phyloP scores from a whole-genome alignment of 1,140 invertebrate genomes.

The Penaeus indicus region DNA sequence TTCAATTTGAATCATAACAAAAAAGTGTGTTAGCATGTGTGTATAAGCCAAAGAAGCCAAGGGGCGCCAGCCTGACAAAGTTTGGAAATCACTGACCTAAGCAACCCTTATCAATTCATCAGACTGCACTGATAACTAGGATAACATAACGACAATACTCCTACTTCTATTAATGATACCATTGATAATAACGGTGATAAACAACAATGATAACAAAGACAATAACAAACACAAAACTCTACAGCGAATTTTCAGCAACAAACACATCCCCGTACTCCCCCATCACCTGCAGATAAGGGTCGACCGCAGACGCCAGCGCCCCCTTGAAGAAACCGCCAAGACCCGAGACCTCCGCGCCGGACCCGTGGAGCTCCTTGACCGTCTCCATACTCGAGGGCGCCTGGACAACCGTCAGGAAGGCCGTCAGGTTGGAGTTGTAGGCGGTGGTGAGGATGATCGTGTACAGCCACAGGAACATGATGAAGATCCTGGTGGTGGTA shows the following conservation, averaged over 20 bases:
- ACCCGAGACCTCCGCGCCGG: constrained; percentile 35
- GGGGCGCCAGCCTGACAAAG: no score
- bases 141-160: no score
- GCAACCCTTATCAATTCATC: no score
- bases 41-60: no score
- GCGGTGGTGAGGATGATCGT: constrained; percentile 60
- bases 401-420: constrained; percentile 57
- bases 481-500: constrained; percentile 31
- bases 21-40: no score
- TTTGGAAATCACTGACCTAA: no score
- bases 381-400: constrained; percentile 47
- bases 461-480: constrained; percentile 57
- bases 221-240: background rate
- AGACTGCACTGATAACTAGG: no score
- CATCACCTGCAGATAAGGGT: constrained; percentile 55
- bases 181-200: no score
- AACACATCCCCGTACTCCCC: background rate
- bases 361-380: constrained; percentile 37
- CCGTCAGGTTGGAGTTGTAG: constrained; percentile 61
- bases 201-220: background rate
- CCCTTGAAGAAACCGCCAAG: constrained; percentile 61
- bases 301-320: constrained; percentile 57
- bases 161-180: no score
- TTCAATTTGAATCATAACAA: no score
- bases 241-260: no score